These are phyloP conservation scores for Oopsacas minuta DNA, from an alignment of 37 sponge, comb jelly and placozoan species.

Conservation along the genomic window DNA sequence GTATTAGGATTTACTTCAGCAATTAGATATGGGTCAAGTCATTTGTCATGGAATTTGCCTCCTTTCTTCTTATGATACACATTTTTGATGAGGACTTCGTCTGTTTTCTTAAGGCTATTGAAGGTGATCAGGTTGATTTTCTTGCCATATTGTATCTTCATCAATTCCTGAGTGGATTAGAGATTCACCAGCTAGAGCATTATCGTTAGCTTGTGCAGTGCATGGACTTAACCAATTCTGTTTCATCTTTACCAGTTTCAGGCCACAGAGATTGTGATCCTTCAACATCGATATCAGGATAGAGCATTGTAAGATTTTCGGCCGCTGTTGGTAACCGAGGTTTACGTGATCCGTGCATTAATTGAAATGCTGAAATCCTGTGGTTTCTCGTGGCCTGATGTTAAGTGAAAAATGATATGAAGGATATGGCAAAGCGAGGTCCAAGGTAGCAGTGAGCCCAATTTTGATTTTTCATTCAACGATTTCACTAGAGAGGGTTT, in stretches of 20 bases:
- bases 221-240: neutral
- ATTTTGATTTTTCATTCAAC: no score
- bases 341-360: conserved; percentile 10
- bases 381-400: neutral
- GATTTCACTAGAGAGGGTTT: neutral
- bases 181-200: neutral
- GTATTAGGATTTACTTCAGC: neutral
- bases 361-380: neutral
- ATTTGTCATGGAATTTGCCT: neutral
- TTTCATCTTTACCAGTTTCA: neutral
- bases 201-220: neutral
- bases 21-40: neutral
- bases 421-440: no score
- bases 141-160: neutral
- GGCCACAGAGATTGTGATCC: neutral
- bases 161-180: neutral
- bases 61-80: conserved; percentile 14
- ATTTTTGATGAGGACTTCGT: conserved; percentile 8
- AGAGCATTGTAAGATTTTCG: neutral
- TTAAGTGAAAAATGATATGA: neutral
- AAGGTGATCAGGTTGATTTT: neutral
- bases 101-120: neutral
- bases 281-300: neutral
- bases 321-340: neutral
- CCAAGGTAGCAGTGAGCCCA: no score